Evolutionary conservation across 2,113 vertebrate genomes (phyloP).

Genomic region (Murina feae): DNA sequence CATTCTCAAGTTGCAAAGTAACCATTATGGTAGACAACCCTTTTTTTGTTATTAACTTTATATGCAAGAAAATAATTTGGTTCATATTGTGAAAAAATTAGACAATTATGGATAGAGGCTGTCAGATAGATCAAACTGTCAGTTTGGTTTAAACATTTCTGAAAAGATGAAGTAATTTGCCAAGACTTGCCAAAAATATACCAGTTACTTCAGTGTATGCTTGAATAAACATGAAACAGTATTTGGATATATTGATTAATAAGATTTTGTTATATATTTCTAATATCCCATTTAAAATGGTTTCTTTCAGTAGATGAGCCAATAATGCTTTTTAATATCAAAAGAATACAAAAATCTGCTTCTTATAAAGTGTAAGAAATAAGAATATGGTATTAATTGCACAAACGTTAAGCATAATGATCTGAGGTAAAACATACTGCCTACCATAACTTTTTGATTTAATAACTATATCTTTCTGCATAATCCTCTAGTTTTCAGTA

Average conservation of each 20-base stretch:
- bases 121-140: slow-evolving; percentile 29
- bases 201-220: not conserved
- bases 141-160: slow-evolving; percentile 23
- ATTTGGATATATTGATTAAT: slow-evolving; percentile 57
- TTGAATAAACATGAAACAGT: slow-evolving; percentile 48
- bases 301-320: not conserved
- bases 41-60: not conserved
- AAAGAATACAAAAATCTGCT: not conserved
- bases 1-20: not conserved
- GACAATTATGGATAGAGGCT: not conserved
- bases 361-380: not conserved
- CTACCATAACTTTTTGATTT: not conserved
- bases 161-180: slow-evolving; percentile 46
- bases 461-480: not conserved
- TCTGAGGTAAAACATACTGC: not conserved
- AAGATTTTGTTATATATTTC: slow-evolving; percentile 17
- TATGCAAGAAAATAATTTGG: slow-evolving; percentile 6
- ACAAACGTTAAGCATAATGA: slow-evolving; percentile 34
- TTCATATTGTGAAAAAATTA: slow-evolving; percentile 23
- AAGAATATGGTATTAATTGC: not conserved
- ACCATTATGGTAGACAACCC: not conserved
- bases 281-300: not conserved
- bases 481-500: not conserved
- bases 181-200: slow-evolving; percentile 54
- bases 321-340: slow-evolving; percentile 14